Evolutionary conservation across 2,888 invertebrate genomes (phyloP).

Genomic region (Panzeria rudis): DNA sequence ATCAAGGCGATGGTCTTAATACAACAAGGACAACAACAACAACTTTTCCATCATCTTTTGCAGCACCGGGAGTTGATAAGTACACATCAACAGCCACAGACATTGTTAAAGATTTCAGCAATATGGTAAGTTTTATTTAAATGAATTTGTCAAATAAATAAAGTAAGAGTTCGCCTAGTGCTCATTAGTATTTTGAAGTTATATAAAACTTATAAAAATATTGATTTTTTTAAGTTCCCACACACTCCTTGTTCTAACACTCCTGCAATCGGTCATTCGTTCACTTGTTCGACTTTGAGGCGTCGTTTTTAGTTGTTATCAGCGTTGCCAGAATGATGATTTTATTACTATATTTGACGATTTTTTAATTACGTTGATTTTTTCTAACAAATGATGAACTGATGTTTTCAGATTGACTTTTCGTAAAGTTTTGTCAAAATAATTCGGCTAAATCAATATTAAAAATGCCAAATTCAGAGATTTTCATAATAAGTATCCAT

Average conservation of each 20-base stretch:
- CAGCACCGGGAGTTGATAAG: slow-evolving; percentile 55
- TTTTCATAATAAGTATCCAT: no score
- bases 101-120: slow-evolving; percentile 52
- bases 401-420: no score
- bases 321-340: not conserved
- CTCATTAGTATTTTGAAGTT: slow-evolving; percentile 18
- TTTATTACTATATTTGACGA: not conserved
- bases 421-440: no score
- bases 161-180: not conserved
- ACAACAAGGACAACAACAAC: slow-evolving; percentile 47
- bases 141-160: not conserved
- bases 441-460: no score
- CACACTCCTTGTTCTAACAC: slow-evolving; percentile 6
- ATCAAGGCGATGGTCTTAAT: slow-evolving; percentile 53
- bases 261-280: not conserved
- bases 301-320: not conserved
- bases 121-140: slow-evolving; percentile 63
- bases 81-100: slow-evolving; percentile 18
- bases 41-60: slow-evolving; percentile 3
- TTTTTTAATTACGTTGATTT: not conserved
- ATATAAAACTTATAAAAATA: slow-evolving; percentile 52
- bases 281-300: not conserved
- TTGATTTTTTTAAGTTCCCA: slow-evolving; percentile 55
- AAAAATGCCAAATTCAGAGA: no score
- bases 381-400: not conserved